Evolutionary conservation across 2,113 vertebrate genomes (phyloP), one percentile per base, ranked within the genome.

Genomic region (human): DNA sequence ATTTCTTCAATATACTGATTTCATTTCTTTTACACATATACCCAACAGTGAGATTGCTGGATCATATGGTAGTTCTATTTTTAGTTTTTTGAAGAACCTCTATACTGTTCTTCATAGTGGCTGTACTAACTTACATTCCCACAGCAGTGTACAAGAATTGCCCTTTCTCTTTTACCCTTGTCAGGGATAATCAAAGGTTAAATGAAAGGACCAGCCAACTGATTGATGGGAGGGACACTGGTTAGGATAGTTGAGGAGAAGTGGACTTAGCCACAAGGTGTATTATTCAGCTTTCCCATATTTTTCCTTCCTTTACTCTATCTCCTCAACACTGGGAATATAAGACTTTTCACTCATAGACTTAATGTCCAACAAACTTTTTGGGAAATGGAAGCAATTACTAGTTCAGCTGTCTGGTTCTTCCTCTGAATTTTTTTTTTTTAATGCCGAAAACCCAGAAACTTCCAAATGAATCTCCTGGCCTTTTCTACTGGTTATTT

Each of bases 401-500:
- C 38, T 83, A 88, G 13, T 90, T 95, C 52, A 90, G 20, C 64
- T 91, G 66, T 73, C 45, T 81, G 20, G 38, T 89, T 89, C 66
- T 66, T 96, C 45, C 35, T 84, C 66, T 86, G 81, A 94, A 66
- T 80, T 73, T 50, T 75, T 57, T 57, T 57, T 57, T 43, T 10
- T 64, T 1, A 32, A 64, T 64, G 61, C 61, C 30, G 61, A 76
- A 86, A 95, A 94, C 8, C 38, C 11, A 95, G 57, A 87, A 79
- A 86, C 25, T 92, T 92, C 57, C 35, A 90, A 95, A 86, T 92
- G 83, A 91, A 57, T 52, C n/a, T 95, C 43, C 45, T 9, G 30
- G 82, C 16, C 55, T 81, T 96, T 97, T 94, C n/a, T 94, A 22
- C 27, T 92, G 18, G 38, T 94, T 86, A 57, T 93, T 96, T 92